Percentiles rank a stretch among this genome's conserved stretches.
Conservation (phyloP, 2,888 invertebrate genomes). For the Uropetala carovei region DNA sequence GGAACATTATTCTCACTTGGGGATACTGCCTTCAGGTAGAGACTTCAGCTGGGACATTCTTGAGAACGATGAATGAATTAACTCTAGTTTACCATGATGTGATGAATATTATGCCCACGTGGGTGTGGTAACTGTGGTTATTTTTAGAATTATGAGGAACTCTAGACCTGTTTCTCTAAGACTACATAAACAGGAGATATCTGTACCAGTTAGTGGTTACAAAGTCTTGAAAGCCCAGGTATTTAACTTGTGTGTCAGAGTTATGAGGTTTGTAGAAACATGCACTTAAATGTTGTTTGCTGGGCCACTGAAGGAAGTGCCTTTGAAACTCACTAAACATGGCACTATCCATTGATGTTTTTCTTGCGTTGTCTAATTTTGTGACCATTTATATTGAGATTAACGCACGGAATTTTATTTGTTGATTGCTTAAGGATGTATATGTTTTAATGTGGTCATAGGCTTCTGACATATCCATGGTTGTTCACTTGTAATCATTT, state of each 20-base stretch:
- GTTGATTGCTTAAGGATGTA: conserved; percentile 35
- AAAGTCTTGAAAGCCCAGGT: not conserved
- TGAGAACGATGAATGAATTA: conserved; percentile 68
- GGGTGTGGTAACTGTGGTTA: not conserved
- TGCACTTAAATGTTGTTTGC: conserved; percentile 23
- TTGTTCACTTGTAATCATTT: conserved; percentile 53
- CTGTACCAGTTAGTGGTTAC: not conserved
- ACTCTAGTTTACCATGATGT: not conserved
- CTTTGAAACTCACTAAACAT: conserved; percentile 41
- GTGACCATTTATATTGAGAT: conserved; percentile 42
- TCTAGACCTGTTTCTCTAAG: not conserved
- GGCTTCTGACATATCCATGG: conserved; percentile 59
- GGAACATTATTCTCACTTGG: conserved; percentile 89
- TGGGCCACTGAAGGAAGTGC: conserved; percentile 59
- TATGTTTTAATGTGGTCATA: conserved; percentile 51
- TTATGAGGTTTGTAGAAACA: conserved; percentile 14
- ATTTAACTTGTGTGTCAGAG: not conserved
- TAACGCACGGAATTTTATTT: conserved; percentile 1
- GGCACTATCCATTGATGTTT: conserved; percentile 48
- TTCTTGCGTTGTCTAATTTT: conserved; percentile 39
- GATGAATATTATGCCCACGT: not conserved
- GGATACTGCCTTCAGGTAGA: conserved; percentile 83
- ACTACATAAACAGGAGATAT: not conserved
- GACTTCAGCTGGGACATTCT: conserved; percentile 87
- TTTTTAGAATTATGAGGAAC: not conserved